Base-by-base conservation (phyloP, 1,140 invertebrate genomes). In the Lepeophtheirus salmonis region DNA sequence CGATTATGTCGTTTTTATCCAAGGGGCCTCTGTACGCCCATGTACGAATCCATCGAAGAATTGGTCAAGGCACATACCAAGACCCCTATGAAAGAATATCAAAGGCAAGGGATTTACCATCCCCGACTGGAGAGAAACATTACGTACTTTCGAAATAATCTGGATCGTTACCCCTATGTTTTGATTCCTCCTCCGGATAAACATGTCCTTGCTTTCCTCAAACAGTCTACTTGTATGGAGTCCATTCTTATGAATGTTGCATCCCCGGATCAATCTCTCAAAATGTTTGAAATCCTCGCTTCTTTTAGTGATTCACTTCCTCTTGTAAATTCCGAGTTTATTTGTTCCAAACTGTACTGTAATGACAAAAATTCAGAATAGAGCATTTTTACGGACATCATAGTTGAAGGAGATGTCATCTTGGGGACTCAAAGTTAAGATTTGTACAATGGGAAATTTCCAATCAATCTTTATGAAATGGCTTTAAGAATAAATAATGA, bases 1-100 rank as follows among this genome's bases (percentile, higher is more conserved):
- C 30, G 30, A 41, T 41, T 41, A 41, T n/a, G 6, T 10, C 65
- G 64, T 63, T 66, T 20, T 57, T 25, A 48, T 60, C 58, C 24
- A 22, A 50, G 56, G 30, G 50, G 50, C 56, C 41, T 50, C 21
- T 16, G 55, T 56, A 3, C 22, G 50, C 13, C 22, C 30, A 14
- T 26, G 24, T 3, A 41, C 3, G 16, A 6, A 12, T 18, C 20
- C 50, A 14, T 23, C 50, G 54, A 59, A 58, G 22, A 50, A 62
- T 48, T 61, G 59, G 59, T 53, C 41, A 49, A 61, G 30, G 10
- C 52, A 61, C 24, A 61, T 50, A 61, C 59, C 59, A 14, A 49
- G 54, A 50, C 26, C 22, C 17, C 30, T 41, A 6, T 41, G 6
- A 6, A n/a, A 10, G n/a, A 41, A 41, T 10, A 41, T 41, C 6